A percentile compares a stretch with the other conserved stretches of the same genome.
Evolutionary conservation across 2,113 vertebrate genomes (phyloP).

Genomic region (Channa maculata): DNA sequence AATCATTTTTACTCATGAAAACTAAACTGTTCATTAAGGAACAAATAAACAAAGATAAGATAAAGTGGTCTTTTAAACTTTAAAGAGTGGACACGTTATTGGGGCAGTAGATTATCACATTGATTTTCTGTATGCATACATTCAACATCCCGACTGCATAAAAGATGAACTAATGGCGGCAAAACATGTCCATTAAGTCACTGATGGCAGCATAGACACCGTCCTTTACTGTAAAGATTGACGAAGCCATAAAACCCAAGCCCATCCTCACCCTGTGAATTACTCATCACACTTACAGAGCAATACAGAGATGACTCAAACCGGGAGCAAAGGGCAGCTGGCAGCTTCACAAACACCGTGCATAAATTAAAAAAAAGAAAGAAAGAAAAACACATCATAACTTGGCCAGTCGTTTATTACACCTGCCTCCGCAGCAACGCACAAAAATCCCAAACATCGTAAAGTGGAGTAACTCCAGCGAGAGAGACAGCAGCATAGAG

Average conservation of each 20-base stretch:
- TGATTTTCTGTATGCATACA: no score
- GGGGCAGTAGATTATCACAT: no score
- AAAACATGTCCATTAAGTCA: neutral
- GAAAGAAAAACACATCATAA: neutral
- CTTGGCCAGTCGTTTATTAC: constrained; percentile 3
- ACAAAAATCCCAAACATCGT: constrained; percentile 4
- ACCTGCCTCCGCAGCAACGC: constrained; percentile 12
- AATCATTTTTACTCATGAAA: no score
- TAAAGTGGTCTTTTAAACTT: neutral
- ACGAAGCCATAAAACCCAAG: constrained; percentile 13
- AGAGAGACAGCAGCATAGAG: constrained; percentile 48
- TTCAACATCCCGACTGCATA: neutral
- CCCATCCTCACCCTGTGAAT: constrained; percentile 28
- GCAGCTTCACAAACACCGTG: neutral
- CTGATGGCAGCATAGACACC: neutral
- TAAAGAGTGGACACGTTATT: no score
- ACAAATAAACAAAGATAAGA: neutral
- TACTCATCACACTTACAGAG: constrained; percentile 39
- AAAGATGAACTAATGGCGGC: neutral
- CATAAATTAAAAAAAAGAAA: no score
- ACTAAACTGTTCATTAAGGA: no score
- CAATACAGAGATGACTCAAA: constrained; percentile 51
- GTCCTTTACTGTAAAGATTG: neutral
- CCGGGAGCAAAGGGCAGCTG: constrained; percentile 36
- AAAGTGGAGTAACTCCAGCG: constrained; percentile 48